Base-by-base conservation (phyloP, 1,140 invertebrate species). In the Nomia melanderi region DNA sequence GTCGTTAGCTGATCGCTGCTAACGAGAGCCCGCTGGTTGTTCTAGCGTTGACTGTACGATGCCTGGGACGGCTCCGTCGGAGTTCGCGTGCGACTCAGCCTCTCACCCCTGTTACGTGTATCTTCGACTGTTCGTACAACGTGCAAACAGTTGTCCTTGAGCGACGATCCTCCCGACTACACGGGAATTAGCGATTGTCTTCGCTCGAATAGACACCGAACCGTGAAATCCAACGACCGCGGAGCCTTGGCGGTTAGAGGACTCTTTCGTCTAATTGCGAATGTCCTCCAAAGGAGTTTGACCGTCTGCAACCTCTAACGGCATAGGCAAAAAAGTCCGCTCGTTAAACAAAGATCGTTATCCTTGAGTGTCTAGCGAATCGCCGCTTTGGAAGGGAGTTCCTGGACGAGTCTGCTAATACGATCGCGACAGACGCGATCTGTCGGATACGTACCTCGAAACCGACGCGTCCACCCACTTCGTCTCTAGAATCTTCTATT, bases 291-390 rank as follows among this genome's bases (percentile, higher is more conserved):
- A 47, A 62, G 47, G n/a, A 2, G 54, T 53, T 39, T 89, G 89
- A 90, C 89, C 89, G 89, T 90, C 89, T 90, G 84, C 77, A 81
- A 90, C 87, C 89, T 88, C 89, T 90, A 90, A 90, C 89, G 89
- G 89, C 86, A n/a, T 65, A 62, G 80, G 70, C 56, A 44, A 66
- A 86, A 88, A 86, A 79, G 25, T 0, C 70, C 57, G 79, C 67
- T 65, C 77, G 71, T 47, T 79, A 75, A 82, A 39, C 17, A 72
- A 62, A 33, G 75, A 82, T 69, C 25, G 36, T 62, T 72, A 78
- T 83, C 82, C 82, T 83, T 83, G 82, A 79, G 56, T 57, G 71
- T 50, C 74, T 83, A 77, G 81, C 70, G 79, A 54, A 39, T 72
- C 41, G 29, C 54, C 27, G 60, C n/a, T n/a, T n/a, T n/a, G n/a